Evolutionary conservation across 2,888 invertebrate species (phyloP).

Genomic region (Macrostomum cliftonense): DNA sequence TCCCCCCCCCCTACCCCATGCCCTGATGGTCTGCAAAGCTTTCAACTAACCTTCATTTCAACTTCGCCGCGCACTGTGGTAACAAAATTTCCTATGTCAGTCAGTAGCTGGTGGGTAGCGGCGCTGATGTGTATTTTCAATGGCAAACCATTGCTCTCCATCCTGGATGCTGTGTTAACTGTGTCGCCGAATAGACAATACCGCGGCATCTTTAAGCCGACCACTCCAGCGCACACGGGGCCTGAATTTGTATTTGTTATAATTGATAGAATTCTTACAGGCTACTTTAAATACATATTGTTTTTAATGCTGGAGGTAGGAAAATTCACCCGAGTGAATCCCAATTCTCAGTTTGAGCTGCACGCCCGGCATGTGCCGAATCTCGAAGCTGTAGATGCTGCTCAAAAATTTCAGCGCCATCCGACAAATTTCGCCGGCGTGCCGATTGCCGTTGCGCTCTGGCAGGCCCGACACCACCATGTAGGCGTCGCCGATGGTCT

Average conservation of each 20-base stretch:
- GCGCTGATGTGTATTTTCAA: slow-evolving; percentile 36
- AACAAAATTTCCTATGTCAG: slow-evolving; percentile 35
- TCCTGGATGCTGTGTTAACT: slow-evolving; percentile 37
- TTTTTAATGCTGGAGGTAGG: no score
- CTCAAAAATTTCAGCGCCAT: slow-evolving; percentile 27
- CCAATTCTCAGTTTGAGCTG: slow-evolving; percentile 73
- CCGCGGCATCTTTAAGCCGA: slow-evolving; percentile 39
- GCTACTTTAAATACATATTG: no score
- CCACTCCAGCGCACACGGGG: slow-evolving; percentile 38
- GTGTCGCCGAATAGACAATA: slow-evolving; percentile 39
- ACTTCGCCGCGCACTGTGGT: slow-evolving; percentile 36
- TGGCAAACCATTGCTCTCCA: slow-evolving; percentile 58
- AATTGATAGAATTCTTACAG: no score
- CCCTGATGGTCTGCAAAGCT: no score
- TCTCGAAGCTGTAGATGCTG: slow-evolving; percentile 49
- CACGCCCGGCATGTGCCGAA: slow-evolving; percentile 71
- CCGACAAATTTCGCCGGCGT: slow-evolving; percentile 31
- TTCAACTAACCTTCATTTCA: slow-evolving; percentile 36
- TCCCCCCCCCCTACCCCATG: no score
- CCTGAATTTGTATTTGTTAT: slow-evolving; percentile 17
- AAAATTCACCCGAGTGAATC: slow-evolving; percentile 50
- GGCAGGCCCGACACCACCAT: slow-evolving; percentile 32
- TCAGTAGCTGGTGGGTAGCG: slow-evolving; percentile 28
- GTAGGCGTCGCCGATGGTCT: slow-evolving; percentile 23
- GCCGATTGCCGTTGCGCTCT: slow-evolving; percentile 25